Base-by-base conservation (phyloP, 2,113 vertebrate genomes). In the Brienomyrus brachyistius region DNA sequence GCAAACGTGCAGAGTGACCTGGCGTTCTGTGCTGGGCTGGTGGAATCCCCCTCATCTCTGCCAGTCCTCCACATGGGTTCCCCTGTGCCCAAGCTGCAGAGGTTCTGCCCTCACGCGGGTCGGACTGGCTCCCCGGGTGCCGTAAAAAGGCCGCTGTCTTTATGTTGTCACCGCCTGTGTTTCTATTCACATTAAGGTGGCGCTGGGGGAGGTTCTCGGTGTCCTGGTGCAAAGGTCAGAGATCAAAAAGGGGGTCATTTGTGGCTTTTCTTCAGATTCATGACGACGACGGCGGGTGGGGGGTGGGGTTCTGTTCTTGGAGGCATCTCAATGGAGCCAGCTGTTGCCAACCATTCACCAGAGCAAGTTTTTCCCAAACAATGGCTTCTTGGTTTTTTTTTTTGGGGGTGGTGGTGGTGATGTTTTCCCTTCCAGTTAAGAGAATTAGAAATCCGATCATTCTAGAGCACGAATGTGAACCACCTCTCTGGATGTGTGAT, bases 301-400 rank as follows among this genome's bases (percentile, higher is more conserved):
- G 90, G 31, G 70, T 5, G 80, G 80, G 88, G 88, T 88, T 89
- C 70, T 40, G 40, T 91, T 88, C 90, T 88, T 70, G 92, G 91
- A 93, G 92, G 93, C 89, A 88, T 90, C 91, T 92, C 92, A 94
- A 92, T 90, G 89, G 91, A 89, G 91, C 93, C 94, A 95, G 93
- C 92, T 95, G 94, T 92, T 93, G 91, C 92, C 91, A 89, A 90
- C 91, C 89, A 90, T 93, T 89, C 23, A 31, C 77, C 88, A 84
- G 89, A 92, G 23, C 48, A 19, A 83, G 50, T 50, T 92, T 87
- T n/a, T 19, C 82, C 7, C 92, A 91, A 91, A 94, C 93, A 93
- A 93, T 91, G 89, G 9, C 45, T n/a, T 84, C 91, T 90, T 90
- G 89, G 31, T 31, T 31, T 31, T 31, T 31, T 47, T 45, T 45